Conservation (phyloP, 2,797 vertebrate species). For the Tapirus indicus region DNA sequence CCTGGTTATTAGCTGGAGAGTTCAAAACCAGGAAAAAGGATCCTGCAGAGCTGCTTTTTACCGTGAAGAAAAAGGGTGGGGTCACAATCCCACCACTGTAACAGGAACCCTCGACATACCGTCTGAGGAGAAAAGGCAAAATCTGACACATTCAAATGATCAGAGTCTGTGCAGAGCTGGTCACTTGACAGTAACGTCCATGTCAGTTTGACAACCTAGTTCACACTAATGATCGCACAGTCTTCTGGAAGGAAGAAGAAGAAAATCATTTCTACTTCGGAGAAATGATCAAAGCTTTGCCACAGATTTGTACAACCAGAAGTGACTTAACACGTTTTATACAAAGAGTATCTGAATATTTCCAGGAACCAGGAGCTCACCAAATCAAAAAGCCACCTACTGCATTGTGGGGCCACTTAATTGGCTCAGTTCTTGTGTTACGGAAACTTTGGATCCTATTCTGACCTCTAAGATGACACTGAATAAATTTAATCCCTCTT, state of each 20-base stretch:
- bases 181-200: not conserved
- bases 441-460: not conserved
- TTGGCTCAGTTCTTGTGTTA: not conserved
- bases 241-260: not conserved
- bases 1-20: slow-evolving; percentile 37
- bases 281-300: slow-evolving; percentile 56
- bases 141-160: not conserved
- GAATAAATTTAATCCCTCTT: slow-evolving; percentile 43
- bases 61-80: not conserved
- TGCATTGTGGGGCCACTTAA: not conserved
- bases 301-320: not conserved
- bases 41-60: not conserved
- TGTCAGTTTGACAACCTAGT: not conserved
- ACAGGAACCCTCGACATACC: not conserved
- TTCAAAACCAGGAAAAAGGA: slow-evolving; percentile 22
- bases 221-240: not conserved
- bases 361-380: not conserved
- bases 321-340: not conserved
- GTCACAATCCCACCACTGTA: not conserved
- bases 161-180: not conserved
- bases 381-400: slow-evolving; percentile 19
- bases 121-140: slow-evolving; percentile 31
- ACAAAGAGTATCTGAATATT: not conserved
- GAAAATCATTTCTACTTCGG: not conserved
- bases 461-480: not conserved